Evolutionary conservation across 2,888 invertebrate genomes (phyloP), one percentile per base, ranked within the genome.

Genomic region (Hyposoter didymator): DNA sequence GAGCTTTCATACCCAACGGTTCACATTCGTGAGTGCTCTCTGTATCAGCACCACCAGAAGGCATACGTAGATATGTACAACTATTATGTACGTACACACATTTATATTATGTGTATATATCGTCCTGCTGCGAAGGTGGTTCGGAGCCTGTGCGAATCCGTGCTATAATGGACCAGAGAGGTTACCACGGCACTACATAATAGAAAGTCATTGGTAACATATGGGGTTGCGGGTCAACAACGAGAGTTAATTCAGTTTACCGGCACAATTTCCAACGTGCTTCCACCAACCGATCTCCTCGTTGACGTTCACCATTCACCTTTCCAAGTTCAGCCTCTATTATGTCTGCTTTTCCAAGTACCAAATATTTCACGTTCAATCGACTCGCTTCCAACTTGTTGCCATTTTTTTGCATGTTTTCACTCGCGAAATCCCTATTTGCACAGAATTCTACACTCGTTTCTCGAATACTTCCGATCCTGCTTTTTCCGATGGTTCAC

Each of bases 241-340:
- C 55, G 78, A 86, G 82, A 88, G 90, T 91, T 92, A 92, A 92
- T 92, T 92, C 91, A 89, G 89, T 92, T 92, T 91, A 90, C 90
- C 89, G 78, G 85, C 87, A 89, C 89, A 90, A 91, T 91, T 90
- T 90, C 88, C 84, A 89, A 79, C 74, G 85, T 87, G 76, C 73
- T 69, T 74, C 49, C 49, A 64, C 78, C 49, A 55, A 82, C 75
- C 75, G 78, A 83, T 83, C 72, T 52, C 80, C 45, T 55, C 35
- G 66, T 83, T 76, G 80, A 62, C 78, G 64, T 64, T 52, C 67
- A 35, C 62, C 75, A 73, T 81, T 83, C 73, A 17, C 73, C 19
- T 69, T 78, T 64, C 87, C 87, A 87, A 85, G 87, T 86, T 80
- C 82, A 66, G 10, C 75, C 45, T 62, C 32, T 59, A 55, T 69